Evolutionary conservation across 2,797 vertebrate species (phyloP), one percentile per base, ranked within the genome.

Genomic region (Acanthurus tractus): DNA sequence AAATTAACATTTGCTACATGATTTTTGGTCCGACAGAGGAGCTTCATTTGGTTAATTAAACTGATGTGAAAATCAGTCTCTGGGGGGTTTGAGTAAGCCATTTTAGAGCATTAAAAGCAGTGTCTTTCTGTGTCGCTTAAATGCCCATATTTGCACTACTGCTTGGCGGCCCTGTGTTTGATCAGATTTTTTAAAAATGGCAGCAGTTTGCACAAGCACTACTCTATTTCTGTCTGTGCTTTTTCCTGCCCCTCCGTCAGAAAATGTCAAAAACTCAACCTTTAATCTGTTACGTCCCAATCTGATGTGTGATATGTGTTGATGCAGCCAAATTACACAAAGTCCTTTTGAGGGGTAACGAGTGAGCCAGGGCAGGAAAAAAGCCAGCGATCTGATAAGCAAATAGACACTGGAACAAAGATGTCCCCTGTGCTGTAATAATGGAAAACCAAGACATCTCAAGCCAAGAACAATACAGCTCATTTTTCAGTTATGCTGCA

Each of bases 381-480:
- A 36, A 55, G 62, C 23, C 71, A 64, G 50, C 2, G 53, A 42
- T 25, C 45, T 63, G 79, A 91, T 88, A 81, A 86, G 80, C 76
- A 86, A 83, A 82, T 49, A 74, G 69, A 76, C 78, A 70, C 54
- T 70, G 64, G 76, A 85, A 82, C 78, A 79, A 86, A 83, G 69
- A 83, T 70, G 67, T 76, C 67, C 69, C 73, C 46, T n/a, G 40
- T 74, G 78, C 59, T 56, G 53, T 25, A 71, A 55, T 75, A 56
- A 82, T 73, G 44, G 38, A 44, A 86, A 83, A 57, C 23, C 57
- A 61, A 83, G 78, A 81, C 58, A 50, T 81, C 73, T 81, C 53
- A 58, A 56, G 40, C 65, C 40, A 71, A 70, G 25, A 58, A 81
- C 66, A 82, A 74, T 58, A 50, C n/a, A 57, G 71, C 56, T 67